Evolutionary conservation across 2,113 vertebrate genomes (phyloP).

Genomic region (Myiozetetes cayanensis): DNA sequence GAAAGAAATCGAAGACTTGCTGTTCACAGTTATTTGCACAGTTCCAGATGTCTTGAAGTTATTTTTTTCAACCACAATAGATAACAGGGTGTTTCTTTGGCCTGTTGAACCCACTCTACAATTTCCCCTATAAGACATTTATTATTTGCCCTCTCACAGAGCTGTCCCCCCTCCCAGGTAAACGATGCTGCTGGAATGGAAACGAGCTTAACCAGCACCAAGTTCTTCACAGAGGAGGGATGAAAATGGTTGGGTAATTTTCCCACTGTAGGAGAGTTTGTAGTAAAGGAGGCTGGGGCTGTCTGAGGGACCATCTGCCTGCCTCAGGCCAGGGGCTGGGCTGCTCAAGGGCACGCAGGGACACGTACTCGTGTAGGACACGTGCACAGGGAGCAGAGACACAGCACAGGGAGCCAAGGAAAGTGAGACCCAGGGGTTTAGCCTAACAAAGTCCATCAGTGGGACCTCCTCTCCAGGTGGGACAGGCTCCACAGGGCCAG

Average conservation of each 20-base stretch:
- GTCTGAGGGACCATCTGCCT: neutral
- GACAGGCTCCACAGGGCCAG: neutral
- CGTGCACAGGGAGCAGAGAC: rapidly evolving
- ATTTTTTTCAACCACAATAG: conserved; percentile 54
- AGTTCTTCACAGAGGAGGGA: conserved; percentile 35
- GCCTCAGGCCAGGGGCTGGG: neutral
- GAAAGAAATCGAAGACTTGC: conserved; percentile 62
- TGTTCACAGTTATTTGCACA: conserved; percentile 57
- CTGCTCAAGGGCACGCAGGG: neutral
- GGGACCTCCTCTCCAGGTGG: neutral
- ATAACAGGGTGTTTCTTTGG: neutral
- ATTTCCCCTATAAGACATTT: neutral
- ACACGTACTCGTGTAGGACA: neutral
- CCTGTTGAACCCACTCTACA: neutral
- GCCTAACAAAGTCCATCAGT: rapidly evolving
- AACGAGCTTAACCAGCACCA: conserved; percentile 40
- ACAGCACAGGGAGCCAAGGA: neutral
- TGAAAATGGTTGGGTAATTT: conserved; percentile 23
- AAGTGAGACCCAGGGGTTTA: neutral
- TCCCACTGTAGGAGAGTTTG: neutral
- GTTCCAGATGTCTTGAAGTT: conserved; percentile 36
- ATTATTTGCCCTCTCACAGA: neutral
- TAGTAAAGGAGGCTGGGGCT: neutral
- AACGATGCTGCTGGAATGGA: neutral
- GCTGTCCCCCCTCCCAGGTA: neutral